Percentiles rank a stretch among this genome's conserved stretches.
Evolutionary conservation across 2,797 vertebrate species (phyloP).

Genomic region (Anguilla marmorata): DNA sequence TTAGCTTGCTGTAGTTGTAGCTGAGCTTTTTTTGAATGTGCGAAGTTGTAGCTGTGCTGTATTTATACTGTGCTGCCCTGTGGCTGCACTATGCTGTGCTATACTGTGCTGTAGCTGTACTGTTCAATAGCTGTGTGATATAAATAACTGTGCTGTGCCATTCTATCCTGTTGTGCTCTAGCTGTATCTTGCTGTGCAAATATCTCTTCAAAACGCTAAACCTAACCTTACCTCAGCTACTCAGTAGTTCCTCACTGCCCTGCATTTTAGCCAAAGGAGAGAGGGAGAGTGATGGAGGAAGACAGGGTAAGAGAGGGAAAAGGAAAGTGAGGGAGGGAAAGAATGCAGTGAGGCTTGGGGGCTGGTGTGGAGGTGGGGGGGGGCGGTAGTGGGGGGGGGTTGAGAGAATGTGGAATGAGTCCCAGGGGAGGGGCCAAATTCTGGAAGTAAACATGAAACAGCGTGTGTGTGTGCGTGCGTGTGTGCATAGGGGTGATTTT

Average conservation of each 20-base stretch:
- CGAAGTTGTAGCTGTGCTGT: neutral
- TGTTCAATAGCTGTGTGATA: neutral
- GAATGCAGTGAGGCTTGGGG: conserved; percentile 54
- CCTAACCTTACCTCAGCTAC: neutral
- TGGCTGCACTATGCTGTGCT: too few relatives aligned
- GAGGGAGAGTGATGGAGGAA: neutral
- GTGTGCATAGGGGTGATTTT: neutral
- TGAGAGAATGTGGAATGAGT: conserved; percentile 56
- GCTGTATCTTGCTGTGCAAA: neutral
- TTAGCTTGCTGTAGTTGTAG: too few relatives aligned
- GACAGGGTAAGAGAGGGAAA: conserved; percentile 18
- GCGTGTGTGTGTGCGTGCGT: neutral
- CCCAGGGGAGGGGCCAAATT: conserved; percentile 50
- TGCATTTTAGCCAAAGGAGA: neutral
- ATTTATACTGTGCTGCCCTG: too few relatives aligned
- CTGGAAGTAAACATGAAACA: conserved; percentile 58
- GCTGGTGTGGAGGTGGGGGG: too few relatives aligned
- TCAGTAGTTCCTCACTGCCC: neutral
- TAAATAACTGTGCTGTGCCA: too few relatives aligned
- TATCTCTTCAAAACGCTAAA: neutral
- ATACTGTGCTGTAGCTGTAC: too few relatives aligned
- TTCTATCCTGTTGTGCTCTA: neutral
- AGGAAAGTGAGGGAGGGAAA: conserved; percentile 48
- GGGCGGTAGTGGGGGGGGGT: conserved; percentile 44
- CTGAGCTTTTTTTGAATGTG: neutral